Conservation (phyloP, 2,888 invertebrate species). For the Magallana nippona region DNA sequence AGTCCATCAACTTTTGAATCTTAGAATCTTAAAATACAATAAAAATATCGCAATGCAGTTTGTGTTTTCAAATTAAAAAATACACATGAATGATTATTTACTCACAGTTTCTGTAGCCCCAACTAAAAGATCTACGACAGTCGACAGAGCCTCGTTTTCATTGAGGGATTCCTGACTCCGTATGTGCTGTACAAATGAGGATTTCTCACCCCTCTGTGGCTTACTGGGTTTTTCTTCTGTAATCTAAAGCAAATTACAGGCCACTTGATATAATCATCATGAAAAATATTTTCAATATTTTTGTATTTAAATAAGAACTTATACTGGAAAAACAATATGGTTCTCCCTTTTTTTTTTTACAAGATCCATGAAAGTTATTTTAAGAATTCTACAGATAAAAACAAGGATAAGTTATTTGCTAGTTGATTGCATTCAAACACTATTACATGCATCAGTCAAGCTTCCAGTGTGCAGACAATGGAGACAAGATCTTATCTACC, state of each 20-base stretch:
- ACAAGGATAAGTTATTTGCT: no score
- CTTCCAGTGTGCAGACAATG: neutral
- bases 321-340: no score
- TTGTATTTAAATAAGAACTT: no score
- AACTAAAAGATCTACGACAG: constrained; percentile 76
- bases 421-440: no score
- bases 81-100: neutral
- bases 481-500: constrained; percentile 77
- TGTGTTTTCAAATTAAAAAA: no score
- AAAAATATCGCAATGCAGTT: no score
- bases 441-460: no score
- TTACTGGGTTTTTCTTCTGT: neutral
- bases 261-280: neutral
- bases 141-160: constrained; percentile 72
- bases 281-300: neutral
- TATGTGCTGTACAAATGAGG: constrained; percentile 74
- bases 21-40: no score
- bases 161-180: constrained; percentile 72
- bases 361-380: no score
- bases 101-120: constrained; percentile 77
- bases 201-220: constrained; percentile 45
- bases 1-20: no score
- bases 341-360: no score
- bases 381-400: no score
- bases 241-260: neutral